Percentiles rank a stretch among this genome's conserved stretches.
These are phyloP conservation scores for Platycercus adscitus DNA, from an alignment of 2,113 vertebrate genomes.

Conservation along the genomic window DNA sequence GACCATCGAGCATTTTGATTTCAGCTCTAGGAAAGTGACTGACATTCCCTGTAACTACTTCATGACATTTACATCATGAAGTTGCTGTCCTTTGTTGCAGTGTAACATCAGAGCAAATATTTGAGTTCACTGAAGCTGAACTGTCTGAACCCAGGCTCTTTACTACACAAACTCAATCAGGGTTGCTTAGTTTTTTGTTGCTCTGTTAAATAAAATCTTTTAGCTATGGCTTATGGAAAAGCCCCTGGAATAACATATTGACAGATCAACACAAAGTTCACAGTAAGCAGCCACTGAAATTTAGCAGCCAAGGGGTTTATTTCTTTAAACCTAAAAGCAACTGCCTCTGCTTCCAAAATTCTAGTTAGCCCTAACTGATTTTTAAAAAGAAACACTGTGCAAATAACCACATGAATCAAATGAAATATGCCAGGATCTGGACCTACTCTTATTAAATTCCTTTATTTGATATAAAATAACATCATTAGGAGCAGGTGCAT, in stretches of 20 bases:
- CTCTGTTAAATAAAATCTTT: background rate
- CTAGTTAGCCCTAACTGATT: background rate
- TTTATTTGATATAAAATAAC: conserved; percentile 72
- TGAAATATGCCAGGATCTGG: conserved; percentile 37
- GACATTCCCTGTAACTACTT: background rate
- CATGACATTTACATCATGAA: background rate
- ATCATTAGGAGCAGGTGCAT: conserved; percentile 62
- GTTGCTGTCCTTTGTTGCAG: background rate
- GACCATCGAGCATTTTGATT: background rate
- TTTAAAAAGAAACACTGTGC: conserved; percentile 2
- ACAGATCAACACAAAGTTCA: background rate
- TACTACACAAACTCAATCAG: background rate
- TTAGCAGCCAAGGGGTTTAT: background rate
- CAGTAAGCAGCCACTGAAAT: background rate
- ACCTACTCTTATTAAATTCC: conserved; percentile 63
- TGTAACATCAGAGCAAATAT: background rate
- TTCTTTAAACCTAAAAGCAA: background rate
- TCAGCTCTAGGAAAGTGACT: background rate
- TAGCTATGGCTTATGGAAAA: background rate
- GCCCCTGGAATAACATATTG: background rate
- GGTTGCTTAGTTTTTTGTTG: background rate
- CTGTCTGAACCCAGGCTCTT: background rate
- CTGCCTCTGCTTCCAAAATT: background rate
- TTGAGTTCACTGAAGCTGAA: background rate
- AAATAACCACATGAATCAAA: conserved; percentile 52